Conservation (phyloP, 2,113 vertebrate species). For the Pseudonaja textilis region DNA sequence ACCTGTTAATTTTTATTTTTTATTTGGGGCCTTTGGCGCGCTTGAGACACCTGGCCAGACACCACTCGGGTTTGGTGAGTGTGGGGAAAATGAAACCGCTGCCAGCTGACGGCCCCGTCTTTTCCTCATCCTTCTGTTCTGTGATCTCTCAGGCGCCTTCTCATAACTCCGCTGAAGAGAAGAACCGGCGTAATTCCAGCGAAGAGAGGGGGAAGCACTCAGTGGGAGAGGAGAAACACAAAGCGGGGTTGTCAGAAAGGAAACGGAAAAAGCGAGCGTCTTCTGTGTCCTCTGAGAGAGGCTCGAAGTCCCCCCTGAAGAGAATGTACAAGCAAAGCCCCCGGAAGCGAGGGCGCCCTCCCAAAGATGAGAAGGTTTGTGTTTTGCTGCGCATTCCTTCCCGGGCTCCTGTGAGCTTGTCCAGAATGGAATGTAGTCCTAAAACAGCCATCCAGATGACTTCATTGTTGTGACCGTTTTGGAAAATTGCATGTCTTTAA, state of each 20-base stretch:
- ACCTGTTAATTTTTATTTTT: neutral
- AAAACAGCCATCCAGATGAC: slow-evolving; percentile 27
- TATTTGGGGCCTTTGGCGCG: slow-evolving; percentile 2
- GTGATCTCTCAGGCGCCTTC: slow-evolving; percentile 76
- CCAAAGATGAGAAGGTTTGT: slow-evolving; percentile 93
- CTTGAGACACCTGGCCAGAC: slow-evolving; percentile 32
- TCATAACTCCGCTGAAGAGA: slow-evolving; percentile 78
- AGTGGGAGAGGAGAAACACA: slow-evolving; percentile 81
- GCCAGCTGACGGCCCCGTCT: slow-evolving; percentile 31
- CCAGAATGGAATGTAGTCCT: slow-evolving; percentile 43
- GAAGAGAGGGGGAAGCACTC: slow-evolving; percentile 82
- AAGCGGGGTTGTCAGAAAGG: slow-evolving; percentile 74
- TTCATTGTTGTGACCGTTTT: slow-evolving; percentile 20
- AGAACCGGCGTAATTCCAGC: slow-evolving; percentile 79
- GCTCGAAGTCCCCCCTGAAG: slow-evolving; percentile 75
- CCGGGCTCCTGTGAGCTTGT: slow-evolving; percentile 48
- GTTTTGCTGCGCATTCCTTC: slow-evolving; percentile 51
- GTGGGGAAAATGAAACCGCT: neutral
- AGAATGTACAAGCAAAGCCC: slow-evolving; percentile 87
- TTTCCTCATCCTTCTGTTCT: slow-evolving; percentile 66
- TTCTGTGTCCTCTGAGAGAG: slow-evolving; percentile 74
- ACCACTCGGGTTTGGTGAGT: slow-evolving; percentile 51
- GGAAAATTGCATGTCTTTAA: slow-evolving; percentile 22
- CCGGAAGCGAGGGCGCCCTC: slow-evolving; percentile 87
- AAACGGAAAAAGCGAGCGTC: slow-evolving; percentile 76